phyloP scores from a whole-genome alignment of 1,140 invertebrate genomes.

The Drosophila sturtevanti region DNA sequence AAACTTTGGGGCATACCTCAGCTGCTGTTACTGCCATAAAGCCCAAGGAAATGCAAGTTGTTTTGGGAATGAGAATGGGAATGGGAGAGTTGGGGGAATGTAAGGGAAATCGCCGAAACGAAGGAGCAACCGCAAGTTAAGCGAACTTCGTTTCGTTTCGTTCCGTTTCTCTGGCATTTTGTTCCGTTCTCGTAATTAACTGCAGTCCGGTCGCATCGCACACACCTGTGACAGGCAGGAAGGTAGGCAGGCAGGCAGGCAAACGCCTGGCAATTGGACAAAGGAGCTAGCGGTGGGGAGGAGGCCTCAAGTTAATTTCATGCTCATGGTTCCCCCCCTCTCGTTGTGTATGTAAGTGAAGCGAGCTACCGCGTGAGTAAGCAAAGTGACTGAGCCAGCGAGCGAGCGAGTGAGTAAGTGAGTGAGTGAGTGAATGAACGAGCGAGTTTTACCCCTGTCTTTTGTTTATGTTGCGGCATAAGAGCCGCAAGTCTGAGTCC shows the following conservation, averaged over 20 bases:
- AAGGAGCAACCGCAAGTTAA: constrained; percentile 2
- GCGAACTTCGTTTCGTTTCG: constrained; percentile 6
- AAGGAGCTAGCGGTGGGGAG: constrained; percentile 6
- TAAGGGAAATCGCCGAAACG: constrained; percentile 30
- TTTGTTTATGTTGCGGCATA: constrained; percentile 77
- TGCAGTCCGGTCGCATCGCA: constrained; percentile 61
- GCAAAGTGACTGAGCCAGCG: not conserved
- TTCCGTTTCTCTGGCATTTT: constrained; percentile 4
- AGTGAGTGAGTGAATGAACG: no score
- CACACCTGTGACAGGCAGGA: constrained; percentile 43
- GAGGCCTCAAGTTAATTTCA: constrained; percentile 62
- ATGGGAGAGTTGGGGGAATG: constrained; percentile 31
- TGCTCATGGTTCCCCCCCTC: constrained; percentile 20
- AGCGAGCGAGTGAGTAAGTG: no score
- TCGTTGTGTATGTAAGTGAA: not conserved
- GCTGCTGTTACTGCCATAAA: constrained; percentile 49
- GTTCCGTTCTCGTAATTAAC: constrained; percentile 71
- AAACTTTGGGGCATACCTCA: constrained; percentile 70
- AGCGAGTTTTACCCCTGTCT: constrained; percentile 36
- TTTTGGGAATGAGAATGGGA: no score
- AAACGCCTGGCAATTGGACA: not conserved
- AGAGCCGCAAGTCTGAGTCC: constrained; percentile 35
- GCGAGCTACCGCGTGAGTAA: not conserved
- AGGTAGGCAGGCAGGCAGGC: no score
- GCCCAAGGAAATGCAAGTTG: constrained; percentile 48